These are phyloP conservation scores for Etheostoma cragini DNA, from an alignment of 2,113 vertebrate species.

Conservation along the genomic window DNA sequence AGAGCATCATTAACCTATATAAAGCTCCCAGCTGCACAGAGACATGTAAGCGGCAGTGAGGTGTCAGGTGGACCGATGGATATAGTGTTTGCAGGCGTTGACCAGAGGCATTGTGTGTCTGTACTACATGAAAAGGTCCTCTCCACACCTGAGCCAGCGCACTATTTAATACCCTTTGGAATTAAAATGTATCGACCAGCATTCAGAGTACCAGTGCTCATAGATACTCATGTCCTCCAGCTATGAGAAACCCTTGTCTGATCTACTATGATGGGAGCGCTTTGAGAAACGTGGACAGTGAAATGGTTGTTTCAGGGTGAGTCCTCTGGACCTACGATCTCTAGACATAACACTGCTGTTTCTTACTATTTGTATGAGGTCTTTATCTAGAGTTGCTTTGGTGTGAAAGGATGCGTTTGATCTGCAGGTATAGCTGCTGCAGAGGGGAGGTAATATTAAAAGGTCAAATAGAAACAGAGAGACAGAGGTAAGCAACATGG, in stretches of 20 bases:
- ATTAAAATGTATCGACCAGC: slow-evolving; percentile 53
- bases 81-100: slow-evolving; percentile 27
- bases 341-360: slow-evolving; percentile 13
- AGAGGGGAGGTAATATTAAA: slow-evolving; percentile 51
- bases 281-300: slow-evolving; percentile 30
- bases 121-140: slow-evolving; percentile 34
- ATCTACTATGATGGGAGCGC: slow-evolving; percentile 15
- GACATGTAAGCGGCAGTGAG: not conserved
- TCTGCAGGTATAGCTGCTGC: slow-evolving; percentile 27
- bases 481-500: slow-evolving; percentile 1
- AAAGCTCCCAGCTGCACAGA: slow-evolving; percentile 39
- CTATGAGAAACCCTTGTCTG: slow-evolving; percentile 27
- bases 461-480: slow-evolving; percentile 50
- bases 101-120: slow-evolving; percentile 57
- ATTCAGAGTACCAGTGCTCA: slow-evolving; percentile 23
- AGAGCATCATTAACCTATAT: slow-evolving; percentile 22
- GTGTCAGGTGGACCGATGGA: slow-evolving; percentile 34
- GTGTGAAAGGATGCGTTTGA: slow-evolving; percentile 46
- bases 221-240: slow-evolving; percentile 19
- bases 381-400: slow-evolving; percentile 11
- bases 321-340: slow-evolving; percentile 19
- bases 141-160: slow-evolving; percentile 59
- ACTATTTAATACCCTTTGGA: slow-evolving; percentile 35
- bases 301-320: not conserved
- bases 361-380: not conserved